These are phyloP conservation scores for Sclerodermus sp. DNA, from an alignment of 2,888 invertebrate genomes.

Conservation along the genomic window DNA sequence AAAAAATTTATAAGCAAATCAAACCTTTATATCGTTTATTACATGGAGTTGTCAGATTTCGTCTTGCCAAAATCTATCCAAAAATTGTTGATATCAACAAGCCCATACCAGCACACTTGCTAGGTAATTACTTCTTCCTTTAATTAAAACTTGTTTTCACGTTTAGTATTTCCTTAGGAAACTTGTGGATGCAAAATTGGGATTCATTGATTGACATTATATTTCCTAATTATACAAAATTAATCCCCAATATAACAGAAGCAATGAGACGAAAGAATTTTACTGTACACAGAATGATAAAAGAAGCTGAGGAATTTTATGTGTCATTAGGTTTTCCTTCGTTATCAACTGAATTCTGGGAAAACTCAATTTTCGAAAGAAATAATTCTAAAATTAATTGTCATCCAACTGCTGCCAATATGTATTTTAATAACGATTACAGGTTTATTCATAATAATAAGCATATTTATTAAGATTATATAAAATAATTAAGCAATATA, in stretches of 20 bases:
- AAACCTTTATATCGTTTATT: slow-evolving; percentile 69
- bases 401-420: slow-evolving; percentile 74
- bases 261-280: slow-evolving; percentile 62
- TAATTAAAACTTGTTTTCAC: neutral
- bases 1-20: slow-evolving; percentile 62
- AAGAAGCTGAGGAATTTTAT: slow-evolving; percentile 70
- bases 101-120: slow-evolving; percentile 70
- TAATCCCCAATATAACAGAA: slow-evolving; percentile 59
- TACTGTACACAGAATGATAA: slow-evolving; percentile 65
- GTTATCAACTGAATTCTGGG: slow-evolving; percentile 68
- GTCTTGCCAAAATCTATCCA: slow-evolving; percentile 62
- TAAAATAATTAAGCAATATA: too few species aligned
- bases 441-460: too few species aligned
- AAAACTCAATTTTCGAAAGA: slow-evolving; percentile 61
- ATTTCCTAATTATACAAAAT: slow-evolving; percentile 55
- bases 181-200: slow-evolving; percentile 77
- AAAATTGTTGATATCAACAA: slow-evolving; percentile 60
- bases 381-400: slow-evolving; percentile 60
- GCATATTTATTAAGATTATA: too few species aligned
- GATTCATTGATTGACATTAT: slow-evolving; percentile 63
- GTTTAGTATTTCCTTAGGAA: slow-evolving; percentile 55
- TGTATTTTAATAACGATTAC: slow-evolving; percentile 68
- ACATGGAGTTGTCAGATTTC: slow-evolving; percentile 72
- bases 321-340: slow-evolving; percentile 66
- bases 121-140: slow-evolving; percentile 59